Percentiles rank a stretch among this genome's conserved stretches.
Evolutionary conservation across 35 echinoderm and acorn worm genomes (phyloP).

Genomic region (Lytechinus pictus): DNA sequence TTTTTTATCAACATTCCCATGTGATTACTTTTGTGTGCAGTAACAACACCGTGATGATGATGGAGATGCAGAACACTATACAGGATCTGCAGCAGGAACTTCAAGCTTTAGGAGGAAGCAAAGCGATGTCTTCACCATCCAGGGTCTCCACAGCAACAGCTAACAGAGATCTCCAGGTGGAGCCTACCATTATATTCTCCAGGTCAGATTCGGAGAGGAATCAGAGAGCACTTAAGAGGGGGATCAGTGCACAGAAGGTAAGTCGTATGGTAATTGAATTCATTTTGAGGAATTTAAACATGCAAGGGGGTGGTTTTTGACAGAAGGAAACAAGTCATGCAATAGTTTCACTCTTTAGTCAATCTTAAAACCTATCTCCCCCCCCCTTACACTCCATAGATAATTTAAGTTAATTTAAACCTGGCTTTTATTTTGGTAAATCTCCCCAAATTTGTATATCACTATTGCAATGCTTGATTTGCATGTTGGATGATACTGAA

Average conservation of each 20-base stretch:
- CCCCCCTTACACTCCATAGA: too few relatives aligned
- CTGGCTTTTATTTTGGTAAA: too few relatives aligned
- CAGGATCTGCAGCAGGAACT: conserved; percentile 87
- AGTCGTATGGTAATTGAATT: not conserved
- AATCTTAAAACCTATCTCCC: too few relatives aligned
- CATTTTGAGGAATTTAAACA: too few relatives aligned
- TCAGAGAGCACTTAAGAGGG: conserved; percentile 88
- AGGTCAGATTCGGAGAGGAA: conserved; percentile 89
- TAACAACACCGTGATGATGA: conserved; percentile 84
- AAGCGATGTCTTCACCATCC: conserved; percentile 57
- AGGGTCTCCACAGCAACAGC: conserved; percentile 55
- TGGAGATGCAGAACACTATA: conserved; percentile 91
- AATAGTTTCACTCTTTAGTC: too few relatives aligned
- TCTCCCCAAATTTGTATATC: too few relatives aligned
- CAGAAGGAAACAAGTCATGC: too few relatives aligned
- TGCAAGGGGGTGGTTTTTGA: too few relatives aligned
- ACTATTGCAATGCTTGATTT: too few relatives aligned
- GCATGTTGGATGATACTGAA: too few relatives aligned
- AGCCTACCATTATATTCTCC: conserved; percentile 84
- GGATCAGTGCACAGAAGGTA: conserved; percentile 83
- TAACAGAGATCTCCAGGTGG: conserved; percentile 50
- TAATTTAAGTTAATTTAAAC: too few relatives aligned
- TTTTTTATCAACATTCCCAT: not conserved
- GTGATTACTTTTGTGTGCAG: conserved; percentile 52
- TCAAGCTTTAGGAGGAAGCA: conserved; percentile 61